A percentile compares a stretch with the other conserved stretches of the same genome.
These are phyloP conservation scores for Chloropsis cyanopogon DNA, from an alignment of 2,113 vertebrate species.

Conservation along the genomic window DNA sequence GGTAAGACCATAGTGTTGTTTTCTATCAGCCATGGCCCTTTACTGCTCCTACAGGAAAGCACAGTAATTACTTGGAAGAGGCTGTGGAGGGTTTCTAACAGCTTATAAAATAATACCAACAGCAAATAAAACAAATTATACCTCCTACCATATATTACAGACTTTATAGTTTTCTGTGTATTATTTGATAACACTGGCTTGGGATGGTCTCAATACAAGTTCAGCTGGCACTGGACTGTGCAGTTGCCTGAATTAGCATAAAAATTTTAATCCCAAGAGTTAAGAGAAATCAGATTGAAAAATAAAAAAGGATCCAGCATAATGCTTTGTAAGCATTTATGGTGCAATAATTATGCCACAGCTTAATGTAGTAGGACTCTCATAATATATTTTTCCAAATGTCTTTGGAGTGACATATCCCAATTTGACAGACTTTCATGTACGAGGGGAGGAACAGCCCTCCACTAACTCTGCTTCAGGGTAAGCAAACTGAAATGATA, in stretches of 20 bases:
- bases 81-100: background rate
- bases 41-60: background rate
- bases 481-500: background rate
- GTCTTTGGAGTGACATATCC: background rate
- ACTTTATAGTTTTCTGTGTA: background rate
- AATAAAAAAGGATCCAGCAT: background rate
- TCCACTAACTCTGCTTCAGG: background rate
- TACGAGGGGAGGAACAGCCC: background rate
- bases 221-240: background rate
- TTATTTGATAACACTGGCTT: background rate
- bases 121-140: background rate
- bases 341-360: background rate
- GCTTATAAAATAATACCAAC: background rate
- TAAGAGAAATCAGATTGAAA: background rate
- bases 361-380: background rate
- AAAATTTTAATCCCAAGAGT: slow-evolving; percentile 1
- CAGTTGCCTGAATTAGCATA: background rate
- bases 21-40: background rate
- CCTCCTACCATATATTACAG: background rate
- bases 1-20: rapidly evolving
- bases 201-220: background rate
- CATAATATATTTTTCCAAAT: background rate
- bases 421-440: background rate
- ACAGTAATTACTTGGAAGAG: background rate
- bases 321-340: background rate